Conservation (phyloP, 2,113 vertebrate genomes). For the Toxotes jaculatrix region DNA sequence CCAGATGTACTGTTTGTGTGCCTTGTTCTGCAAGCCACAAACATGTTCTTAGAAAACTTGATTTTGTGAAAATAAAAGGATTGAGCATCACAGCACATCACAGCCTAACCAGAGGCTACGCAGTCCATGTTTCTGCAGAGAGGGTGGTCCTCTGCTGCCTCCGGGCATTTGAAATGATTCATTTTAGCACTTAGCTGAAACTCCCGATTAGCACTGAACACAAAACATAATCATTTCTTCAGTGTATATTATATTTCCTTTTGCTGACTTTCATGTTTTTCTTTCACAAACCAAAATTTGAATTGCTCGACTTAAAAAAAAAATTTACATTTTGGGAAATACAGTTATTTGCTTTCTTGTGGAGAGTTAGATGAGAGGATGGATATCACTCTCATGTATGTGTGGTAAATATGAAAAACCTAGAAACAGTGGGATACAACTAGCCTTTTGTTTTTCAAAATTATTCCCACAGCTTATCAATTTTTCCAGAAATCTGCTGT, state of each 20-base stretch:
- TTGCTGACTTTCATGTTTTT: neutral
- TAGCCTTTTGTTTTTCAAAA: too few species aligned
- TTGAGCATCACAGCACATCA: neutral
- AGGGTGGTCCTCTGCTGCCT: neutral
- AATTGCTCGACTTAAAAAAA: neutral
- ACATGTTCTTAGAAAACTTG: slow-evolving; percentile 22
- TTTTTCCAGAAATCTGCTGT: neutral
- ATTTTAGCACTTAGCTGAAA: slow-evolving; percentile 1
- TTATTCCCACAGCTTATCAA: neutral
- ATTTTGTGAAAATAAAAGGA: neutral
- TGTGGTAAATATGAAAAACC: too few species aligned
- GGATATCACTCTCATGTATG: too few species aligned
- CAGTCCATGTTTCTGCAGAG: neutral
- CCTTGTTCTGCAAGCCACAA: slow-evolving; percentile 18
- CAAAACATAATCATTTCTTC: neutral
- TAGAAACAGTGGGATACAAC: too few species aligned
- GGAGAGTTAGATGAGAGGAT: too few species aligned
- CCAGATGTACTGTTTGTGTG: slow-evolving; percentile 16
- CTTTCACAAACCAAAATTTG: neutral
- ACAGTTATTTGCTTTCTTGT: too few species aligned
- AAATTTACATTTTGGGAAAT: neutral
- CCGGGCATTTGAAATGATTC: neutral
- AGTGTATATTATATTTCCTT: neutral
- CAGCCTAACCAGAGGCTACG: neutral
- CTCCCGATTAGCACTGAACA: neutral